phyloP scores from a whole-genome alignment of 2,797 vertebrate genomes.

The Acanthiza pusilla region DNA sequence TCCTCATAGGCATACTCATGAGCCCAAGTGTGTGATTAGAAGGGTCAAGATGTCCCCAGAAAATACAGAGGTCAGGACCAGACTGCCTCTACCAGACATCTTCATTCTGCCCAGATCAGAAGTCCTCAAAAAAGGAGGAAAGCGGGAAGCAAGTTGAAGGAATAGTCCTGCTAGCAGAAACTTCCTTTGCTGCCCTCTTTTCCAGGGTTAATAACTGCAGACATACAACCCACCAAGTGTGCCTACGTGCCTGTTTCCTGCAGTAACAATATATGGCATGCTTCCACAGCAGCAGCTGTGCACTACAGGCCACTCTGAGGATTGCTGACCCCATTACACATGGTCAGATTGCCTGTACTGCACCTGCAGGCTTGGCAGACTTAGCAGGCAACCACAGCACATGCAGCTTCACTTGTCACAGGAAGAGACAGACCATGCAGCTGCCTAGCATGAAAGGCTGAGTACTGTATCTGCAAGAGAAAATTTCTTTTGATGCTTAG shows the following conservation, averaged over 20 bases:
- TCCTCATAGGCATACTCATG: not conserved
- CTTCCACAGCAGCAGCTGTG: not conserved
- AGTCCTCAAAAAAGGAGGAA: not conserved
- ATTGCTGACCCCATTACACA: fast-evolving
- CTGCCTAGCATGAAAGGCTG: not conserved
- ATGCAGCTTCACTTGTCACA: not conserved
- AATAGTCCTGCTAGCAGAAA: not conserved
- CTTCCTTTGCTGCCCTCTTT: not conserved
- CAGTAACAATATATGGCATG: not conserved
- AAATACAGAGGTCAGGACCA: not conserved
- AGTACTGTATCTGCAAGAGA: not conserved
- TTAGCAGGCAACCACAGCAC: not conserved
- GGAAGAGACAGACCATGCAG: not conserved
- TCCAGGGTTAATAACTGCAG: not conserved
- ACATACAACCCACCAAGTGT: not conserved
- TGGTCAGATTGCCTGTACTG: not conserved
- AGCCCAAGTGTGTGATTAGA: not conserved
- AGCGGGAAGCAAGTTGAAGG: not conserved
- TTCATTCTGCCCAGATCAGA: not conserved
- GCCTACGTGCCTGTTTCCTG: not conserved
- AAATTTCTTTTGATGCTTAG: not conserved
- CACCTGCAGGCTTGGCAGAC: not conserved
- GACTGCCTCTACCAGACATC: not conserved
- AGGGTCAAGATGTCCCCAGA: not conserved
- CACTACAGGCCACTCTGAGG: not conserved